Evolutionary conservation across 2,797 vertebrate species (phyloP).

Genomic region (Intellagama lesueurii): DNA sequence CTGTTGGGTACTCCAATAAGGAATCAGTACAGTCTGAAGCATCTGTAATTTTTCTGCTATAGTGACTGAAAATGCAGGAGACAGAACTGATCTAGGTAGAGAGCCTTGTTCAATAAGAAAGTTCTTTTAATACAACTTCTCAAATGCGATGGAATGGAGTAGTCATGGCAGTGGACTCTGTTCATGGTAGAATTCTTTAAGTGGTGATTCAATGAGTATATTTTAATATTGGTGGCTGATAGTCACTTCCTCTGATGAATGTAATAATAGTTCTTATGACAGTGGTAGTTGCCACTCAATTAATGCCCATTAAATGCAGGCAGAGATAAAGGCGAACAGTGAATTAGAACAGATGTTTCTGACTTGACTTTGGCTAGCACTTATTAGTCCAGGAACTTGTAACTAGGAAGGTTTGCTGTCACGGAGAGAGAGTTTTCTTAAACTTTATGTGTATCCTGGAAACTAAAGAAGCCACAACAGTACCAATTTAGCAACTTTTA

Average conservation of each 20-base stretch:
- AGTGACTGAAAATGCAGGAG: neutral
- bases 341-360: conserved; percentile 49
- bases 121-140: neutral
- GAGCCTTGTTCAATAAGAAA: neutral
- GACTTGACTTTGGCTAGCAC: neutral
- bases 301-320: neutral
- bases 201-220: accelerated
- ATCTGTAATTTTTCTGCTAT: neutral
- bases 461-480: conserved; percentile 17
- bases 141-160: accelerated
- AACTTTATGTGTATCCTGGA: conserved; percentile 52
- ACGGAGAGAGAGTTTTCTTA: neutral
- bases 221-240: neutral
- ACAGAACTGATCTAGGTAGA: neutral
- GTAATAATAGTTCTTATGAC: neutral
- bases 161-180: conserved; percentile 6
- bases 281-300: neutral
- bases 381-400: conserved; percentile 59
- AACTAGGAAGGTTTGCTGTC: conserved; percentile 47
- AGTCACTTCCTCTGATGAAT: neutral
- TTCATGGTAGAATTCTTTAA: neutral
- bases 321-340: conserved; percentile 45
- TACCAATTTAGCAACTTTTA: conserved; percentile 42
- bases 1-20: neutral
- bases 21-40: neutral